A percentile compares a stretch with the other conserved stretches of the same genome.
These are phyloP conservation scores for Penelope pileata DNA, from an alignment of 2,113 vertebrate species.

Conservation along the genomic window DNA sequence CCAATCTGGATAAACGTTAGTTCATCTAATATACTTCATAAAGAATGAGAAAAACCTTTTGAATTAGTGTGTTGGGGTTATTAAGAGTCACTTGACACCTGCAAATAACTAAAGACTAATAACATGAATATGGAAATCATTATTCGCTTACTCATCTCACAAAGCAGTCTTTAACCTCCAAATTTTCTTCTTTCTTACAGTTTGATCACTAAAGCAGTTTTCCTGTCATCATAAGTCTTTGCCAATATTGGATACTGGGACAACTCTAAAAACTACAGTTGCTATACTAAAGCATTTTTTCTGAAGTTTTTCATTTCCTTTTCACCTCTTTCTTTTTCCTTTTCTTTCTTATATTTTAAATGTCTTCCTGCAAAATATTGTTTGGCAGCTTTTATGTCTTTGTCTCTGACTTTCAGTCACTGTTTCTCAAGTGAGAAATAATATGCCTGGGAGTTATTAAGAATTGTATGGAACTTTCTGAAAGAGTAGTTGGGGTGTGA, in stretches of 20 bases:
- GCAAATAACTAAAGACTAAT: background rate
- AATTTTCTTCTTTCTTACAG: slow-evolving; percentile 4
- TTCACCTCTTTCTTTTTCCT: background rate
- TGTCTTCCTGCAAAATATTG: background rate
- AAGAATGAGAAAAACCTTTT: background rate
- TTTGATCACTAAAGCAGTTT: slow-evolving; percentile 28
- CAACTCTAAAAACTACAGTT: background rate
- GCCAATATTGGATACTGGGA: background rate
- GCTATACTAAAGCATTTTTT: background rate
- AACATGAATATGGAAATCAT: background rate
- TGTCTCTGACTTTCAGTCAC: slow-evolving; percentile 13
- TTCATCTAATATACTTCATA: background rate
- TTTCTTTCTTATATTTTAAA: background rate
- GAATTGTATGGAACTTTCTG: background rate
- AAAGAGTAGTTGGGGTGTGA: slow-evolving; percentile 10
- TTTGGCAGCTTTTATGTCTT: background rate
- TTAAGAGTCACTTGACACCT: slow-evolving; percentile 22
- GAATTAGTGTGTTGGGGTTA: slow-evolving; percentile 16
- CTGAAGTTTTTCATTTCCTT: background rate
- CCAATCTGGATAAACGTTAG: background rate
- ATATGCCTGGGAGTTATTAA: slow-evolving; percentile 30
- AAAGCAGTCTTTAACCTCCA: background rate
- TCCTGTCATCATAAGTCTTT: background rate
- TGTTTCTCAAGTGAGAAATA: slow-evolving; percentile 35
- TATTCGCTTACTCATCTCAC: slow-evolving; percentile 18